These are phyloP conservation scores for Callinectes sapidus DNA, from an alignment of 2,888 invertebrate species.

Conservation along the genomic window DNA sequence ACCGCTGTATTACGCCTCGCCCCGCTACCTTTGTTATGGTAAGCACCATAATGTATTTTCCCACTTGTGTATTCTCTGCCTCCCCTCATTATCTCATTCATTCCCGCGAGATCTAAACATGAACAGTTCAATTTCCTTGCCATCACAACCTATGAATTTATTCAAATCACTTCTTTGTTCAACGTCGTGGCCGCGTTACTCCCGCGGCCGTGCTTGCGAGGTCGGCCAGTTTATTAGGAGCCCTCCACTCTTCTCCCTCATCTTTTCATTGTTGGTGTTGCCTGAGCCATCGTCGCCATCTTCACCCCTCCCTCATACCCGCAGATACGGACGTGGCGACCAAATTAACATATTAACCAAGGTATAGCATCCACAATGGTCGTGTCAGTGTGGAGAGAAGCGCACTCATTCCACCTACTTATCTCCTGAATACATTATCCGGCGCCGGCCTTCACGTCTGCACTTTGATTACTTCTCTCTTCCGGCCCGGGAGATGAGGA, in stretches of 20 bases:
- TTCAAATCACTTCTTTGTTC: constrained; percentile 48
- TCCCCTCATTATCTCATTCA: constrained; percentile 22
- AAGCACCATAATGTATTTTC: constrained; percentile 29
- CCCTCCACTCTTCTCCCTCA: constrained; percentile 24
- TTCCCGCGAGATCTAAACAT: constrained; percentile 34
- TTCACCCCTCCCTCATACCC: constrained; percentile 10
- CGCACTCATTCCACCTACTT: constrained; percentile 31
- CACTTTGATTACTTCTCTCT: constrained; percentile 32
- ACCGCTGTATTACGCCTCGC: constrained; percentile 31
- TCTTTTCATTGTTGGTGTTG: constrained; percentile 47
- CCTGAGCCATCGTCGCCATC: constrained; percentile 29
- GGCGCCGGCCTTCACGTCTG: constrained; percentile 17
- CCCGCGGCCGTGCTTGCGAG: constrained; percentile 17
- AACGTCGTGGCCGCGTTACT: constrained; percentile 22
- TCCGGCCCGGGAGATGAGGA: constrained; percentile 19
- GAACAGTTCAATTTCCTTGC: constrained; percentile 42
- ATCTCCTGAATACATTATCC: constrained; percentile 48
- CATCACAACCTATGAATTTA: constrained; percentile 43
- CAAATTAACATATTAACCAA: constrained; percentile 46
- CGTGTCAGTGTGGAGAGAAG: constrained; percentile 23
- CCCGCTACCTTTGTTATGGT: constrained; percentile 31
- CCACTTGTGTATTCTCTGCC: constrained; percentile 28
- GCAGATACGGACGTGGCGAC: constrained; percentile 36
- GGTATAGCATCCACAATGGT: constrained; percentile 43
- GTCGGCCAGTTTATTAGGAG: constrained; percentile 18